These are phyloP conservation scores for Caenorhabditis briggsae DNA, from an alignment of 1,140 invertebrate species.

Conservation along the genomic window DNA sequence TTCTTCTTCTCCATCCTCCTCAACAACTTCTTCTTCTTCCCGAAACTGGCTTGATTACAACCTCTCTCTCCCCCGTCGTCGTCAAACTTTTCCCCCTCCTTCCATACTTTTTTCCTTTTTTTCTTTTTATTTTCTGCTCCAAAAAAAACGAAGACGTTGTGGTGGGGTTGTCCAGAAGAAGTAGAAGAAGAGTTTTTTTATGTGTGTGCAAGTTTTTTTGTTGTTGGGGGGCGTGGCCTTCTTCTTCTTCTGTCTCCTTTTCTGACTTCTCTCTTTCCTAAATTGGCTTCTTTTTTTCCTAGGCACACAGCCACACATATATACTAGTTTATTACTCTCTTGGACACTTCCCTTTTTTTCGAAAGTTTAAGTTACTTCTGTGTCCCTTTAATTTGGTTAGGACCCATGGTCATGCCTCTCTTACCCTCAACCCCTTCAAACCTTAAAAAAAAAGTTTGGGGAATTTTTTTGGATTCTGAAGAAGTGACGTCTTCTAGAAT, in stretches of 20 bases:
- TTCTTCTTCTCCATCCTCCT: constrained; percentile 2
- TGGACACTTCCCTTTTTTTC: background rate
- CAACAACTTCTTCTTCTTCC: constrained; percentile 38
- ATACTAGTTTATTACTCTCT: constrained; percentile 5
- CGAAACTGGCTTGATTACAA: constrained; percentile 51
- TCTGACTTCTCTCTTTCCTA: background rate
- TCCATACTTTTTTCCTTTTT: background rate
- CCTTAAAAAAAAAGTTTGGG: too few relatives aligned
- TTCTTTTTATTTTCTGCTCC: background rate
- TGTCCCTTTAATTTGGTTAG: constrained; percentile 14
- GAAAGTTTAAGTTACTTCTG: background rate
- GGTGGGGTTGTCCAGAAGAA: background rate
- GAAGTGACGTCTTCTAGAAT: too few relatives aligned
- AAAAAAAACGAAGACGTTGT: background rate
- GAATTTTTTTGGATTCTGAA: too few relatives aligned
- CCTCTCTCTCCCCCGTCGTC: background rate
- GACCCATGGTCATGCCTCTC: too few relatives aligned
- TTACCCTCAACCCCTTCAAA: too few relatives aligned
- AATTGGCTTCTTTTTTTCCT: constrained; percentile 20
- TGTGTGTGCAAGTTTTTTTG: constrained; percentile 53
- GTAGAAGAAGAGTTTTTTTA: background rate
- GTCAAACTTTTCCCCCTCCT: constrained; percentile 34
- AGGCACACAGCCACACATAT: background rate
- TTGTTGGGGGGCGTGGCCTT: background rate
- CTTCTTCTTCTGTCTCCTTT: constrained; percentile 9